phyloP scores from a whole-genome alignment of 2,888 invertebrate species.

The Timema podura region DNA sequence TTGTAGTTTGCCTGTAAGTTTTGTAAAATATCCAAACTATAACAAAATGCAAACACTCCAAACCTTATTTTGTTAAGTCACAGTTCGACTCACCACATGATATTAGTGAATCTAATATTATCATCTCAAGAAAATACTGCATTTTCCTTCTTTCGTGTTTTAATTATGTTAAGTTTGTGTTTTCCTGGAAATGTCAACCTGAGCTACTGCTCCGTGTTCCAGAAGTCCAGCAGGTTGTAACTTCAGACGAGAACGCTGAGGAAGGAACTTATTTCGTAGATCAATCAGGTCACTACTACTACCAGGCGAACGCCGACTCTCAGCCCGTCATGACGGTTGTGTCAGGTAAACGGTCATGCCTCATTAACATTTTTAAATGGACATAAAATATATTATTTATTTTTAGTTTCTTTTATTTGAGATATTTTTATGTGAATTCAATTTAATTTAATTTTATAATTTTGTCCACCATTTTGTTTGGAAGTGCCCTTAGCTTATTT shows the following conservation, averaged over 20 bases:
- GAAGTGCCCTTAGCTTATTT: too few relatives aligned
- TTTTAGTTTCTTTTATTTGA: constrained; percentile 9
- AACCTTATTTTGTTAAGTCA: too few relatives aligned
- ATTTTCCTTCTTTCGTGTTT: too few relatives aligned
- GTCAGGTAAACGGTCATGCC: constrained; percentile 41
- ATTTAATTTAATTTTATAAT: neutral
- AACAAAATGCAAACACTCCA: too few relatives aligned
- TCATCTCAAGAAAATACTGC: too few relatives aligned
- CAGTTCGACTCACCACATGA: too few relatives aligned
- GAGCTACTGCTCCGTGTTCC: neutral
- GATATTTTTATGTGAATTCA: constrained; percentile 10
- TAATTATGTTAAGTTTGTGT: too few relatives aligned
- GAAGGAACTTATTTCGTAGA: constrained; percentile 77
- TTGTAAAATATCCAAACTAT: too few relatives aligned
- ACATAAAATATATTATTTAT: neutral
- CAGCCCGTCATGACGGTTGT: constrained; percentile 62
- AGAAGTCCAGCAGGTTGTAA: constrained; percentile 35
- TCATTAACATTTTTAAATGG: neutral
- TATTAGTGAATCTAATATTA: too few relatives aligned
- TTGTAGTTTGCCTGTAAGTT: too few relatives aligned
- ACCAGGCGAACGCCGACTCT: constrained; percentile 63
- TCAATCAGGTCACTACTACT: constrained; percentile 77
- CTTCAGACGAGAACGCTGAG: constrained; percentile 46
- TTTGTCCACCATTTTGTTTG: too few relatives aligned
- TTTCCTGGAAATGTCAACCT: too few relatives aligned